Percentiles rank a stretch among this genome's conserved stretches.
phyloP scores from a whole-genome alignment of 1,140 invertebrate species.

The Branchinecta lindahli region DNA sequence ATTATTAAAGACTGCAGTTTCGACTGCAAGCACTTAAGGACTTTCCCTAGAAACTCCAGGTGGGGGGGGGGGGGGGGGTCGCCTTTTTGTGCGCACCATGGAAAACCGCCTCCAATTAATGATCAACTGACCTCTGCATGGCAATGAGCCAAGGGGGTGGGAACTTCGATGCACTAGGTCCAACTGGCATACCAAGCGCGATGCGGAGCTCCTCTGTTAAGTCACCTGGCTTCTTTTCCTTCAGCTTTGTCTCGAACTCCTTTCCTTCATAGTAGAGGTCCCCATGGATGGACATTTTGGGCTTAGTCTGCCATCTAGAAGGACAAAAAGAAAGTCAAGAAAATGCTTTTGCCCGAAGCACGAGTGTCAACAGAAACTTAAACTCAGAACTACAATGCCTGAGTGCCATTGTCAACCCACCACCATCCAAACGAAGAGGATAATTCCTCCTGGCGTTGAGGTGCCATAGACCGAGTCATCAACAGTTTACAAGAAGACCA shows the following conservation, averaged over 20 bases:
- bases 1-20: no score
- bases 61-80: no score
- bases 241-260: conserved; percentile 93
- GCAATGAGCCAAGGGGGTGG: conserved; percentile 99
- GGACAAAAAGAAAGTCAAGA: not conserved
- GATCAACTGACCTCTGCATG: conserved; percentile 63
- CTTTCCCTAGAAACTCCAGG: no score
- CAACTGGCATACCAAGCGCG: conserved; percentile 95
- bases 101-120: no score
- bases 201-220: conserved; percentile 87
- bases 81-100: no score
- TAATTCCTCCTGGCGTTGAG: no score
- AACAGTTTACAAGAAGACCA: no score
- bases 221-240: conserved; percentile 97
- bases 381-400: no score
- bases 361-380: conserved; percentile 11
- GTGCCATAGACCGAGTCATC: no score
- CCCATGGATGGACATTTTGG: conserved; percentile 95
- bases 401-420: no score
- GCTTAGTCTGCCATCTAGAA: conserved; percentile 89
- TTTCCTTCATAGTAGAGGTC: conserved; percentile 99
- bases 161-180: conserved; percentile 62
- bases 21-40: no score
- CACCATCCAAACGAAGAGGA: no score
- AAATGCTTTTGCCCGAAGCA: not conserved